Percentiles rank a stretch among this genome's conserved stretches.
Evolutionary conservation across 2,113 vertebrate species (phyloP).

Genomic region (Burhinus oedicnemus): DNA sequence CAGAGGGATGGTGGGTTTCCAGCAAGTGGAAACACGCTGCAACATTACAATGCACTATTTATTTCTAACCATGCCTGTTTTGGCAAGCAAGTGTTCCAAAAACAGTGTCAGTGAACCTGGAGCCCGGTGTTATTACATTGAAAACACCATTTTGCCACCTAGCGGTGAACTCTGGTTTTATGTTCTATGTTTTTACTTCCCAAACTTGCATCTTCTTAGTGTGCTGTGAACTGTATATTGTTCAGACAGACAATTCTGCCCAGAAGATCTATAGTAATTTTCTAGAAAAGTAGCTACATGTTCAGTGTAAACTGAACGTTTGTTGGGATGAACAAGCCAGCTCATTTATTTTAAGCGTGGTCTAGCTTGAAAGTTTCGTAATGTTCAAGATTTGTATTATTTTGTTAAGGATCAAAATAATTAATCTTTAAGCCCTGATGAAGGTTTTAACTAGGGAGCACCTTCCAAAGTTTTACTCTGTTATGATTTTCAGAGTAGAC

Average conservation of each 20-base stretch:
- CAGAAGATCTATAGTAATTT: not conserved
- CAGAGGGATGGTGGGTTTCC: not conserved
- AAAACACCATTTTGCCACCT: conserved; percentile 75
- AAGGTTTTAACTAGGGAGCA: not conserved
- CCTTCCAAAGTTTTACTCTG: not conserved
- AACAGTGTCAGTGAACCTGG: not conserved
- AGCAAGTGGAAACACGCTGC: not conserved
- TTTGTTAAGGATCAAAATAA: not conserved
- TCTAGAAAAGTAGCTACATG: not conserved
- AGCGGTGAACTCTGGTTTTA: conserved; percentile 25
- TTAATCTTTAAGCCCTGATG: not conserved
- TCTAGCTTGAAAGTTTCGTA: not conserved
- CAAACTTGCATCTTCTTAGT: not conserved
- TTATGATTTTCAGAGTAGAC: not conserved
- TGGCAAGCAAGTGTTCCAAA: not conserved
- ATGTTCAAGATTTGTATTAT: not conserved
- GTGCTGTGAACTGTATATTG: not conserved
- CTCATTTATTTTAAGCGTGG: not conserved
- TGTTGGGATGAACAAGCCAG: not conserved
- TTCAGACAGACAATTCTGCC: not conserved
- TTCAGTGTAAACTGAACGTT: not conserved
- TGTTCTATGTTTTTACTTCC: not conserved
- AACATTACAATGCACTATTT: not conserved
- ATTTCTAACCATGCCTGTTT: not conserved
- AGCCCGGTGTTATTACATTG: not conserved